Conservation (phyloP, 2,797 vertebrate genomes). For the Cyprinodon diabolis region DNA sequence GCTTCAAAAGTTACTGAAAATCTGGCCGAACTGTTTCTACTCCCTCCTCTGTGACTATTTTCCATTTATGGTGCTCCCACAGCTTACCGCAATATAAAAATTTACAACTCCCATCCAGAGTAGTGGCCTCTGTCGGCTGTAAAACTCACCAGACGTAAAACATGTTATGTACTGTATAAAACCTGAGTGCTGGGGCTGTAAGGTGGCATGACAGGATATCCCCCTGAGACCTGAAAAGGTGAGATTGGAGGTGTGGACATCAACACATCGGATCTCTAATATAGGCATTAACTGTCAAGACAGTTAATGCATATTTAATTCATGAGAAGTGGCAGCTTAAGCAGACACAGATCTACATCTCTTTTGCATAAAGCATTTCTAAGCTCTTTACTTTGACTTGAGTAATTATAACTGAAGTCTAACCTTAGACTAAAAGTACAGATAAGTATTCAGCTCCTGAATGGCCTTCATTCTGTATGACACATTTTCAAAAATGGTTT, state of each 20-base stretch:
- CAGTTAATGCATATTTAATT: constrained; percentile 55
- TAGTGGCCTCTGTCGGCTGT: constrained; percentile 29
- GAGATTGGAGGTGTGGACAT: constrained; percentile 16
- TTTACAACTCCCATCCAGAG: constrained; percentile 38
- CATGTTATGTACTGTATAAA: constrained; percentile 31
- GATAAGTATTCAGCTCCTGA: neutral
- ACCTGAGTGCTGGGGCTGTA: constrained; percentile 17
- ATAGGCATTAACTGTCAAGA: constrained; percentile 23
- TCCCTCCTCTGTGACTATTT: constrained; percentile 19
- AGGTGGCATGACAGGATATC: constrained; percentile 34
- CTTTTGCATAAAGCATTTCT: neutral
- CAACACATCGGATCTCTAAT: constrained; percentile 29
- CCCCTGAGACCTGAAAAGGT: constrained; percentile 40
- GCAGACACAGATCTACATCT: constrained; percentile 4
- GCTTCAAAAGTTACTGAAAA: constrained; percentile 11
- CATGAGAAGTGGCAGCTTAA: constrained; percentile 23
- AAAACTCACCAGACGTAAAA: constrained; percentile 19
- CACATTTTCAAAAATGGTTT: no score
- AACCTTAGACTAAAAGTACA: neutral
- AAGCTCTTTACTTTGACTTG: neutral
- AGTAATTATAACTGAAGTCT: neutral
- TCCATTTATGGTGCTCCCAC: constrained; percentile 20
- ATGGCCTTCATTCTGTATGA: no score
- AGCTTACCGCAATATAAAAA: constrained; percentile 36
- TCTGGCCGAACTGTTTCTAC: neutral